Percentiles rank a stretch among this genome's conserved stretches.
phyloP scores from a whole-genome alignment of 2,113 vertebrate genomes.

The Gasterosteus nipponicus region DNA sequence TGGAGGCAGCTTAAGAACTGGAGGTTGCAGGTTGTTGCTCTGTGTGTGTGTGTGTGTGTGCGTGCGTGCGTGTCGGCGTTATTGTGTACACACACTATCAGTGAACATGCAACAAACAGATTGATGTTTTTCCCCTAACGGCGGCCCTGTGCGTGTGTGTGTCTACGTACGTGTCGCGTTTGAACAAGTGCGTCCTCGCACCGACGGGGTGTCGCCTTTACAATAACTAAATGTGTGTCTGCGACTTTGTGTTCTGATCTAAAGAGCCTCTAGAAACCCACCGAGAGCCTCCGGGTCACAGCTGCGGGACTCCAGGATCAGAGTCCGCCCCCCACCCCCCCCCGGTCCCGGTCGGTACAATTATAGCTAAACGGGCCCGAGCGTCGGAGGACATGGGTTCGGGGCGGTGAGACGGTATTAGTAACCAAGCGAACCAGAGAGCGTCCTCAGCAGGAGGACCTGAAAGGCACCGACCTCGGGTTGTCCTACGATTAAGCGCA shows the following conservation, averaged over 20 bases:
- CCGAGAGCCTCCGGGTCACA: background rate
- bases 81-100: constrained; percentile 38
- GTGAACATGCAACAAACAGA: constrained; percentile 41
- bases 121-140: constrained; percentile 33
- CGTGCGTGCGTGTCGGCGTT: constrained; percentile 19
- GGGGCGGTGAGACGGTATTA: background rate
- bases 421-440: no score
- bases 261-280: background rate
- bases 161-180: constrained; percentile 31
- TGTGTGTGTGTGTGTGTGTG: constrained; percentile 31
- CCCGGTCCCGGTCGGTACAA: constrained; percentile 7
- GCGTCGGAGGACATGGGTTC: background rate
- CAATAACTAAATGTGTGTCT: background rate
- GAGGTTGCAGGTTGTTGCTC: constrained; percentile 27
- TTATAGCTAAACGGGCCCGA: background rate
- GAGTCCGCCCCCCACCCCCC: no score
- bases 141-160: background rate
- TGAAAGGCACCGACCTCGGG: background rate
- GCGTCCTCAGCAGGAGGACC: background rate
- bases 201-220: constrained; percentile 14
- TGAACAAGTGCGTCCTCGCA: constrained; percentile 19
- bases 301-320: background rate
- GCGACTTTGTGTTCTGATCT: background rate
- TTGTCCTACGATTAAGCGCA: background rate
- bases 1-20: constrained; percentile 49